Conservation (phyloP, 1,140 invertebrate genomes). For the Leptopilina clavipes region DNA sequence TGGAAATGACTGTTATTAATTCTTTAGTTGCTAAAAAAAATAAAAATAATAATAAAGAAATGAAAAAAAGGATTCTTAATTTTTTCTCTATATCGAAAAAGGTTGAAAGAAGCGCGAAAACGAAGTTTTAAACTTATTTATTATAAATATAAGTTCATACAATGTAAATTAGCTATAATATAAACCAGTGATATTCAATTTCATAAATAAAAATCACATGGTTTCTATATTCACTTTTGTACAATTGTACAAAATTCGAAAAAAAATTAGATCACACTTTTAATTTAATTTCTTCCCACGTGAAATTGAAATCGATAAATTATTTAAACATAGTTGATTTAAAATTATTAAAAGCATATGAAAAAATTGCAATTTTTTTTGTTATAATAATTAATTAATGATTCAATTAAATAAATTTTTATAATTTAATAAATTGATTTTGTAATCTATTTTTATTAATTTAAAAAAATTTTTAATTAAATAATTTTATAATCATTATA, state of each 20-base stretch:
- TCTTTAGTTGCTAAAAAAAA: neutral
- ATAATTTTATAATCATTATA: too few relatives aligned
- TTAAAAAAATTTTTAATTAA: too few relatives aligned
- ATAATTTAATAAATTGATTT: too few relatives aligned
- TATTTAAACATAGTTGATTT: too few relatives aligned
- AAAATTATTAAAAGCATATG: too few relatives aligned
- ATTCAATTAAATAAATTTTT: too few relatives aligned
- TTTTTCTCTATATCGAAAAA: neutral
- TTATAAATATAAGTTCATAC: slow-evolving; percentile 70
- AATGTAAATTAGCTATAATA: slow-evolving; percentile 63
- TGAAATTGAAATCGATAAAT: neutral
- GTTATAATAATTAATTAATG: too few relatives aligned
- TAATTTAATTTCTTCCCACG: neutral
- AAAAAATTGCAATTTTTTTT: neutral
- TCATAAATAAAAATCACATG: slow-evolving; percentile 30
- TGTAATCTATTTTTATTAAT: too few relatives aligned
- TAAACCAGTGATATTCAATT: slow-evolving; percentile 43
- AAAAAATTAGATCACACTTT: slow-evolving; percentile 31
- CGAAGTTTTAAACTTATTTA: slow-evolving; percentile 61
- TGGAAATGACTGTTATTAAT: neutral
- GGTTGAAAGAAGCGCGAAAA: neutral
- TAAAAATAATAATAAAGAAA: too few relatives aligned
- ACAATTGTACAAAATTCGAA: slow-evolving; percentile 16
- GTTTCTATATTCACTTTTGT: slow-evolving; percentile 13
- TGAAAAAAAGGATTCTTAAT: too few relatives aligned